Evolutionary conservation across 2,888 invertebrate genomes (phyloP), one percentile per base, ranked within the genome.

Genomic region (Trilocha varians): DNA sequence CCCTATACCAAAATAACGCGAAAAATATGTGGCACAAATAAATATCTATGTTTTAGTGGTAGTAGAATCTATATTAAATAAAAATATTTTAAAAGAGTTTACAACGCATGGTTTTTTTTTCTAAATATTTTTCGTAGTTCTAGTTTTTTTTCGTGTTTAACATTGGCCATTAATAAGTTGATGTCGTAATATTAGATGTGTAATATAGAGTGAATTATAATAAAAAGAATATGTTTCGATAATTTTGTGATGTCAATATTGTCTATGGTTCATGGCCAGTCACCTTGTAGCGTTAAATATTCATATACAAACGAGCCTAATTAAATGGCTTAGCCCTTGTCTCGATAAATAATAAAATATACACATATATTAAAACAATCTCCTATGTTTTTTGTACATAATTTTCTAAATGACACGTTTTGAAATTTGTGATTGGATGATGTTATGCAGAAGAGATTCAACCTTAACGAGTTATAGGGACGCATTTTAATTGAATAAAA

Each of bases 151-250:
- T 65, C 57, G 67, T 75, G 70, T 69, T 25, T 68, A 62, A 65
- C 62, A 71, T 75, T 69, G 70, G 71, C 73, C 73, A 70, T 74
- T 75, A 61, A 70, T 75, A 70, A 69, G 72, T 25, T 25, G 25
- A 25, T 76, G 77, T 78, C 78, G 78, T 78, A 75, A 78, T 78
- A 76, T 69, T 78, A 76, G 70, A 70, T 77, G 69, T 79, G 73
- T 79, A 75, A 70, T 72, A 79, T 77, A 79, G 74, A 74, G 65
- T 71, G 59, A 59, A 65, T 71, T 68, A 67, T 59, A 65, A 61
- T 59, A 61, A 59, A 60, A 55, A 58, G 61, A 60, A 66, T 67
- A 59, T 62, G 55, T 57, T 61, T 64, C 60, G 56, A 61, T 62
- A 53, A 64, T 69, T 25, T 67, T 60, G 59, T 69, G 64, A 61